These are phyloP conservation scores for Porites divaricata DNA, from an alignment of 92 coral and sea anemone species.

Conservation along the genomic window DNA sequence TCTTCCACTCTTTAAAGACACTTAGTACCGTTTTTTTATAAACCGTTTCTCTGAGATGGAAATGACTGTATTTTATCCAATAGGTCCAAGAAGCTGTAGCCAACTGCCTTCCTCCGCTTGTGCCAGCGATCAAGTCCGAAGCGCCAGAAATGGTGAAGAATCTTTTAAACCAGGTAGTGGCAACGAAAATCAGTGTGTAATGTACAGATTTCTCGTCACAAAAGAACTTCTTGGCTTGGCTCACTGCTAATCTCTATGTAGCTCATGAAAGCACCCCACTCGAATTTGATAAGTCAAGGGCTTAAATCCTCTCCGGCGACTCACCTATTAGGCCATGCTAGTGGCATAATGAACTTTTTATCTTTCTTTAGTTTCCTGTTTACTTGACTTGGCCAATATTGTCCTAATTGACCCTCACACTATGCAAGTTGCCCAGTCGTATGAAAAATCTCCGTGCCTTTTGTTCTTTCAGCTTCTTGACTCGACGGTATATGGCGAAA, in stretches of 20 bases:
- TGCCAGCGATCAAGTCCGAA: conserved; percentile 95
- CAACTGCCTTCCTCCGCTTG: conserved; percentile 95
- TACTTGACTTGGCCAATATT: not conserved
- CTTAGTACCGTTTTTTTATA: too few species aligned
- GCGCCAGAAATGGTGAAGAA: conserved; percentile 95
- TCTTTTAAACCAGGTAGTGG: conserved; percentile 82
- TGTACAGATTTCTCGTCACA: not conserved
- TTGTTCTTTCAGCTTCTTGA: conserved; percentile 74
- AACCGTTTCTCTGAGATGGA: too few species aligned
- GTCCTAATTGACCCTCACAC: not conserved
- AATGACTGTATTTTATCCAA: not conserved
- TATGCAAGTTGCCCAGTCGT: not conserved
- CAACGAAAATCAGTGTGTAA: not conserved
- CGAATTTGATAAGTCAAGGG: too few species aligned
- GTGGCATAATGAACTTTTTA: too few species aligned
- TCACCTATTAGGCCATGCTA: too few species aligned
- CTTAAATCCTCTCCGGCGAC: too few species aligned
- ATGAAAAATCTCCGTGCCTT: not conserved
- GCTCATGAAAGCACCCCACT: too few species aligned
- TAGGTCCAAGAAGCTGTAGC: conserved; percentile 99
- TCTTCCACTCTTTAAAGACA: too few species aligned
- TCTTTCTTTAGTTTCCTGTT: too few species aligned
- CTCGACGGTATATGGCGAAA: conserved; percentile 92
- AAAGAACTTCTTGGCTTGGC: too few species aligned
- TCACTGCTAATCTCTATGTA: too few species aligned